Evolutionary conservation across 1,140 invertebrate species (phyloP).

Genomic region (Halesus radiatus): DNA sequence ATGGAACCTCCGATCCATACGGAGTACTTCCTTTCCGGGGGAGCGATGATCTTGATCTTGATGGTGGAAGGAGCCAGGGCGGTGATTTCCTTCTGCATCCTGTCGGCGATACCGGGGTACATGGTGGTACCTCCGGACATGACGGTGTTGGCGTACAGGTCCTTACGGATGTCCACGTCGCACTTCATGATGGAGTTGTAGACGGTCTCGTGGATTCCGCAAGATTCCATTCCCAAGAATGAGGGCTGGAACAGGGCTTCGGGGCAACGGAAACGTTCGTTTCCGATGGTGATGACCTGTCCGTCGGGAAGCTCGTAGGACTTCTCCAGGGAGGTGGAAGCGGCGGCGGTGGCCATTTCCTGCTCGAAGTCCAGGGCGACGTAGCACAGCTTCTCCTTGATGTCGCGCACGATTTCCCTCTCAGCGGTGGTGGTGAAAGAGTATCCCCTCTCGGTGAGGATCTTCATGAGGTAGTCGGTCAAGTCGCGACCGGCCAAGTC

Average conservation of each 20-base stretch:
- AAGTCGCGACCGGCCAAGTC: conserved; percentile 94
- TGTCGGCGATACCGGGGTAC: conserved; percentile 86
- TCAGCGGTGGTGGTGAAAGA: conserved; percentile 97
- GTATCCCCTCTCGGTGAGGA: conserved; percentile 96
- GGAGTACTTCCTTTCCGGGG: conserved; percentile 93
- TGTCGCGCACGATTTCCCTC: conserved; percentile 95
- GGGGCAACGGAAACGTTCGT: conserved; percentile 97
- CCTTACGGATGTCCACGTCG: conserved; percentile 94
- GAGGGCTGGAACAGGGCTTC: conserved; percentile 97
- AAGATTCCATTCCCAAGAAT: conserved; percentile 96
- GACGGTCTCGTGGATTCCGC: conserved; percentile 94
- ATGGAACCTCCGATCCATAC: conserved; percentile 93
- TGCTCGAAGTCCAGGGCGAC: conserved; percentile 93
- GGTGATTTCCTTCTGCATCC: conserved; percentile 92
- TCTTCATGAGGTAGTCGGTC: conserved; percentile 97
- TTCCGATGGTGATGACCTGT: conserved; percentile 96
- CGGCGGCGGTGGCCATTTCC: conserved; percentile 94
- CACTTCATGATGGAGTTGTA: conserved; percentile 99
- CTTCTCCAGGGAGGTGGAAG: conserved; percentile 92
- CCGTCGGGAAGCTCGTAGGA: conserved; percentile 95
- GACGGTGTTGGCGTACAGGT: conserved; percentile 96
- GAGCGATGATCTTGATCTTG: conserved; percentile 96
- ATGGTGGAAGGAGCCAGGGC: conserved; percentile 85
- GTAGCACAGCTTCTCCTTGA: conserved; percentile 94
- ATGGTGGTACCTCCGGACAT: conserved; percentile 97